Base-by-base conservation (phyloP, 2,797 vertebrate genomes). In the Gadopsis marmoratus region DNA sequence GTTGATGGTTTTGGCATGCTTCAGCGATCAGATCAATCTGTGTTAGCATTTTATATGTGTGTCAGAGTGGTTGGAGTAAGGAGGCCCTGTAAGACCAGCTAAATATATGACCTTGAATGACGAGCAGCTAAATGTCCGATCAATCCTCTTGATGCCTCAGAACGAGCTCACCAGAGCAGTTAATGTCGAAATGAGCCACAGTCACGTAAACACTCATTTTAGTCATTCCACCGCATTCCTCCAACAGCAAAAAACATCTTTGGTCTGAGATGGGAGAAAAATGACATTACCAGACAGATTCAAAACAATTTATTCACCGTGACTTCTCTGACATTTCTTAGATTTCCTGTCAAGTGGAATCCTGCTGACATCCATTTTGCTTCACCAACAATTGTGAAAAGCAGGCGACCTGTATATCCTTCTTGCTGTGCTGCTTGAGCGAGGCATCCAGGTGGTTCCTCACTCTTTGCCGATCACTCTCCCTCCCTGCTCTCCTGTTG, bases 381-480 rank as follows among this genome's bases (percentile, higher is more conserved):
- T 76, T 86, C 89, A 74, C 37, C 76, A 14, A 79, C 88, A 79
- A 87, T 83, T 79, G 81, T 81, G 84, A 82, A 84, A 85, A 86
- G 83, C 83, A 53, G 84, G 71, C 74, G 59, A 84, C 90, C 85
- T 79, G 84, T 66, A 75, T 82, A 92, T 94, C 83, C 79, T 73
- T 93, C 90, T 89, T 86, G 85, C 86, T 77, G 83, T 80, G 85
- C 76, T 48, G 86, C 83, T 79, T 82, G 85, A 84, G 87, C 71
- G 64, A 61, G 69, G 80, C 71, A 37, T 92, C 88, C 94, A 92
- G 92, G 91, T 93, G 93, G 82, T 91, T 92, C 91, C 88, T 89
- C 51, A 14, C 79, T 82, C 59, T 68, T 85, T 43, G 68, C 63
- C 86, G 81, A 91, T 90, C 87, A 73, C 74, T 90, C 84, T 90